These are phyloP conservation scores for Muntiacus muntjak DNA, from an alignment of 2,113 vertebrate genomes.

Conservation along the genomic window DNA sequence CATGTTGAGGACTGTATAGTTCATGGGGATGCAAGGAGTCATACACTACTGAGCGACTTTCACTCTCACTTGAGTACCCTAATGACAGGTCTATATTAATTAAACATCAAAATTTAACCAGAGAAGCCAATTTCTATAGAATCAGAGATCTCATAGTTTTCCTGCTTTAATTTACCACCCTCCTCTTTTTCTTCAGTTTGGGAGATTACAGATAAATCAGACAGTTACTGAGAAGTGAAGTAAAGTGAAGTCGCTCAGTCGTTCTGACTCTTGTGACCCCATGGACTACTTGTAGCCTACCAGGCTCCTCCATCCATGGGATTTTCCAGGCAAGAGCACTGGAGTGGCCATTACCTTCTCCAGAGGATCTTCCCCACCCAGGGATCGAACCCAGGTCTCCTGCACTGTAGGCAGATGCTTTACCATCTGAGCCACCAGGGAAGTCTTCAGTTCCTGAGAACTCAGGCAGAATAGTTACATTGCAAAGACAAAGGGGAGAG, in stretches of 20 bases:
- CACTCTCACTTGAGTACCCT: not conserved
- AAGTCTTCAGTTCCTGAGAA: not conserved
- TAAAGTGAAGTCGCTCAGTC: not conserved
- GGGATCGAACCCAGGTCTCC: not conserved
- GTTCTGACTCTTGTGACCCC: not conserved
- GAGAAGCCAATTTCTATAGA: not conserved
- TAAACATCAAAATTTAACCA: not conserved
- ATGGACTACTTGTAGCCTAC: not conserved
- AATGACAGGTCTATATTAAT: not conserved
- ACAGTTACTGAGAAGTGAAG: not conserved
- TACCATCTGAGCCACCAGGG: not conserved
- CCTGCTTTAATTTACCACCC: not conserved
- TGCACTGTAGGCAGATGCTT: not conserved
- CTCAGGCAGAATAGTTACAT: not conserved
- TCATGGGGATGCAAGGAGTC: not conserved
- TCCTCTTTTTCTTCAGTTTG: not conserved
- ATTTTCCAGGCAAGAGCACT: not conserved
- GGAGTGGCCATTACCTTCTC: not conserved
- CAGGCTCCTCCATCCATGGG: not conserved
- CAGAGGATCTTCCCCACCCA: not conserved
- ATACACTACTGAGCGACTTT: not conserved
- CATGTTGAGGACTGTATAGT: not conserved
- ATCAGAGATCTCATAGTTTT: not conserved
- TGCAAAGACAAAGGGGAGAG: not conserved
- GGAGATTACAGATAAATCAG: not conserved